Conservation (phyloP, 1,140 invertebrate genomes). For the Ips nitidus region DNA sequence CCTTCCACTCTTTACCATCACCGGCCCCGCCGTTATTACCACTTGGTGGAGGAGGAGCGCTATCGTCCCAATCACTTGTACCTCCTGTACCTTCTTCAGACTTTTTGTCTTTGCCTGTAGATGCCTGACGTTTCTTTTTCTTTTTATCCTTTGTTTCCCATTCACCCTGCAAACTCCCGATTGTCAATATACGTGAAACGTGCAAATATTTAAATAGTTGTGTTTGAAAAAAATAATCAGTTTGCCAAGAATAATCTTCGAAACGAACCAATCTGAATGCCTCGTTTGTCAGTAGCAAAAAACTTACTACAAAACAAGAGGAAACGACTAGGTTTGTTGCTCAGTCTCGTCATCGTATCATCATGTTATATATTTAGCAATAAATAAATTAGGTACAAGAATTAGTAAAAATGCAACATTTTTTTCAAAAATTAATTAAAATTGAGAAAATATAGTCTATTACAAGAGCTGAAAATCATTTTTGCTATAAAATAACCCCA, state of each 20-base stretch:
- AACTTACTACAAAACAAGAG: slow-evolving; percentile 12
- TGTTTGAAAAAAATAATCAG: too few relatives aligned
- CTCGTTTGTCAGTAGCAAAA: slow-evolving; percentile 11
- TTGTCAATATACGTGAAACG: too few relatives aligned
- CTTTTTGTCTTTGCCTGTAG: slow-evolving; percentile 51
- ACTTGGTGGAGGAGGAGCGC: neutral
- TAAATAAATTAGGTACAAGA: too few relatives aligned
- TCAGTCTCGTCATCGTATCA: slow-evolving; percentile 33
- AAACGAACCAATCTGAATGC: neutral
- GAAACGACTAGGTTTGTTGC: neutral
- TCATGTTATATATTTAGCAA: too few relatives aligned
- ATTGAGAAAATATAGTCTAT: neutral
- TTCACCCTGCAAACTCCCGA: slow-evolving; percentile 66
- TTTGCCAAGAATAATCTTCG: slow-evolving; percentile 15
- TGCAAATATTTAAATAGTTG: too few relatives aligned
- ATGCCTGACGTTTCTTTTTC: slow-evolving; percentile 73
- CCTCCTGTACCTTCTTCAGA: slow-evolving; percentile 49
- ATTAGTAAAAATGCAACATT: too few relatives aligned
- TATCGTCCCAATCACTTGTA: slow-evolving; percentile 52
- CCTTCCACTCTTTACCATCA: slow-evolving; percentile 51
- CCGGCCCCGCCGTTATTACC: slow-evolving; percentile 43
- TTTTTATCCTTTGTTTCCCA: slow-evolving; percentile 83
- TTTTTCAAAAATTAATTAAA: too few relatives aligned
- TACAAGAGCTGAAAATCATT: neutral
- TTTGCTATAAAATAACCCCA: too few relatives aligned